Percentiles rank a stretch among this genome's conserved stretches.
Conservation (phyloP, 2,113 vertebrate genomes). For the Rhodinocichla rosea region DNA sequence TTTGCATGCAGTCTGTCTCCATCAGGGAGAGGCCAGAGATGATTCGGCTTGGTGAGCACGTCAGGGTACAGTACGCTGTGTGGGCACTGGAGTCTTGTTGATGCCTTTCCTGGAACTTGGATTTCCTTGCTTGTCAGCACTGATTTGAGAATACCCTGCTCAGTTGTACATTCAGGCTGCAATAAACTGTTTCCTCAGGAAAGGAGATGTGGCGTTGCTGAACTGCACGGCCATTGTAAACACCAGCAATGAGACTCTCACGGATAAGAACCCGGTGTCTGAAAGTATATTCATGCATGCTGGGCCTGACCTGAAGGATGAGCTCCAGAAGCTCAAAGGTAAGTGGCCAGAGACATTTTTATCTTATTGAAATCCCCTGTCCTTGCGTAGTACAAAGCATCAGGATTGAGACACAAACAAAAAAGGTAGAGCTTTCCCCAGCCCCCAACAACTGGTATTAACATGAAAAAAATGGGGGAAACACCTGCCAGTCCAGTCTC, state of each 20-base stretch:
- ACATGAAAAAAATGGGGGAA: neutral
- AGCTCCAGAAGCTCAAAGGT: slow-evolving; percentile 96
- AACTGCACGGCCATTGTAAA: slow-evolving; percentile 95
- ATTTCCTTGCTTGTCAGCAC: neutral
- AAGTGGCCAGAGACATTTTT: neutral
- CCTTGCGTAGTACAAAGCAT: neutral
- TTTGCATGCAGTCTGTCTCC: neutral
- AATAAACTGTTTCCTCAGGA: slow-evolving; percentile 72
- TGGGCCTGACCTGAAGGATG: slow-evolving; percentile 88
- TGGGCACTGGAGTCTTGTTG: neutral
- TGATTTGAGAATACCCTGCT: neutral
- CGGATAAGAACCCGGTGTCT: slow-evolving; percentile 92
- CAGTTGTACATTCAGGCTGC: neutral
- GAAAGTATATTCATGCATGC: slow-evolving; percentile 89
- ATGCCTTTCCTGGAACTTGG: neutral
- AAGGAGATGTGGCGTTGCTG: slow-evolving; percentile 86
- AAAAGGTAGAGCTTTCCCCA: neutral
- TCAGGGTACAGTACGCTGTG: rapidly evolving
- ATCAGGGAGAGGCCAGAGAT: neutral
- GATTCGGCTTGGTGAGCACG: neutral
- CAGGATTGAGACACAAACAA: neutral
- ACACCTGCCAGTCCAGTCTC: rapidly evolving
- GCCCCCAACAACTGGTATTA: neutral
- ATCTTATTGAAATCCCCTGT: neutral
- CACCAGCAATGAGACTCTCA: slow-evolving; percentile 93